A percentile compares a stretch with the other conserved stretches of the same genome.
These are phyloP conservation scores for Hyles vespertilio DNA, from an alignment of 1,140 invertebrate species.

Conservation along the genomic window DNA sequence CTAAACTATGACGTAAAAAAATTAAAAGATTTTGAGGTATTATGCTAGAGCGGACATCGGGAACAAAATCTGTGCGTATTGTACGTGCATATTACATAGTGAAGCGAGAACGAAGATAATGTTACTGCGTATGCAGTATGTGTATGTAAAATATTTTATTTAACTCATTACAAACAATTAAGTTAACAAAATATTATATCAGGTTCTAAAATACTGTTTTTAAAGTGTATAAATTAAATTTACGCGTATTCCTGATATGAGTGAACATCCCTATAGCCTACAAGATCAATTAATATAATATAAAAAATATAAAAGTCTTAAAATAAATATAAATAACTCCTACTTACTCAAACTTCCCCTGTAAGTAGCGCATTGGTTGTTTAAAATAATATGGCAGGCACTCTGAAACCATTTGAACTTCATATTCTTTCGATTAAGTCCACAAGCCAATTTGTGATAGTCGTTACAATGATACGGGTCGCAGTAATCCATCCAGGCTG, in stretches of 20 bases:
- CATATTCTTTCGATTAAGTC: conserved; percentile 36
- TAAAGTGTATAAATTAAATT: background rate
- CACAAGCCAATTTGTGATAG: conserved; percentile 38
- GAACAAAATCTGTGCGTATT: too few relatives aligned
- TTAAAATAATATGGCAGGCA: conserved; percentile 35
- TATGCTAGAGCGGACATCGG: too few relatives aligned
- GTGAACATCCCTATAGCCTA: background rate
- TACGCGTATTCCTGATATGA: background rate
- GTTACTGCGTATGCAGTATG: too few relatives aligned
- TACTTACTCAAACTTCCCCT: conserved; percentile 37
- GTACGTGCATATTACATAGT: too few relatives aligned
- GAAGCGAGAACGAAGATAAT: too few relatives aligned
- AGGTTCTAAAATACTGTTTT: too few relatives aligned
- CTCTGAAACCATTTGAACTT: conserved; percentile 57
- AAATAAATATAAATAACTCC: background rate
- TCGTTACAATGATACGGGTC: conserved; percentile 54
- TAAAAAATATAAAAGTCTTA: background rate
- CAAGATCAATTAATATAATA: background rate
- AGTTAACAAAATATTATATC: background rate
- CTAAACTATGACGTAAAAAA: too few relatives aligned
- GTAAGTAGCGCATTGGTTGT: conserved; percentile 36
- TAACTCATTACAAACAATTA: background rate
- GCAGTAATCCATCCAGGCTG: conserved; percentile 57
- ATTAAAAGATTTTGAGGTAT: too few relatives aligned
- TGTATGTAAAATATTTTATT: too few relatives aligned